A percentile compares a stretch with the other conserved stretches of the same genome.
These are phyloP conservation scores for Coranthus polyacanthus DNA, from an alignment of 2,797 vertebrate genomes.

Conservation along the genomic window DNA sequence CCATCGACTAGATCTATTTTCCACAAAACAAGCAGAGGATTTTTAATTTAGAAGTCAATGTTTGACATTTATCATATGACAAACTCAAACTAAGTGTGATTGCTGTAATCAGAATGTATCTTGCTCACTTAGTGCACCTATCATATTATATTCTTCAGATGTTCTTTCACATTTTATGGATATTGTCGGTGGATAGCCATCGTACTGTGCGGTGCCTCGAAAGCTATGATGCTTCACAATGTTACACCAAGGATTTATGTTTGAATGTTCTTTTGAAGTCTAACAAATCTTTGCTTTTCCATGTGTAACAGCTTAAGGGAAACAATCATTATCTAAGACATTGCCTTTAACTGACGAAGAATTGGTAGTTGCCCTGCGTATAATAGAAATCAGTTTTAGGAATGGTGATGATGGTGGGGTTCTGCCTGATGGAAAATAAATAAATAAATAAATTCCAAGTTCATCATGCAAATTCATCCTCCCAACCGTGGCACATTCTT, in stretches of 20 bases:
- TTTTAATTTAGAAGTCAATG: slow-evolving; percentile 48
- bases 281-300: slow-evolving; percentile 76
- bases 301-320: slow-evolving; percentile 72
- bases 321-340: slow-evolving; percentile 73
- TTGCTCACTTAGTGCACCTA: slow-evolving; percentile 48
- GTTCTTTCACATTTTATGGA: slow-evolving; percentile 61
- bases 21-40: slow-evolving; percentile 55
- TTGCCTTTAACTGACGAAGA: slow-evolving; percentile 75
- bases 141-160: slow-evolving; percentile 45
- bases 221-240: slow-evolving; percentile 51
- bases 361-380: slow-evolving; percentile 63
- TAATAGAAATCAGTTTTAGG: slow-evolving; percentile 76
- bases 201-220: slow-evolving; percentile 49
- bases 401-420: slow-evolving; percentile 58
- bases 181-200: slow-evolving; percentile 40
- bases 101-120: slow-evolving; percentile 67
- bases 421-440: slow-evolving; percentile 79
- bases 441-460: slow-evolving; percentile 86
- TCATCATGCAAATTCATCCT: slow-evolving; percentile 97
- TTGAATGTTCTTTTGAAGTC: slow-evolving; percentile 54
- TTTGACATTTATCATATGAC: slow-evolving; percentile 50
- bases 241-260: slow-evolving; percentile 58
- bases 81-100: slow-evolving; percentile 61
- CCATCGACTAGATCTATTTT: slow-evolving; percentile 58
- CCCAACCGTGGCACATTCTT: slow-evolving; percentile 93